phyloP scores from a whole-genome alignment of 2,113 vertebrate genomes.

The Lutjanus erythropterus region DNA sequence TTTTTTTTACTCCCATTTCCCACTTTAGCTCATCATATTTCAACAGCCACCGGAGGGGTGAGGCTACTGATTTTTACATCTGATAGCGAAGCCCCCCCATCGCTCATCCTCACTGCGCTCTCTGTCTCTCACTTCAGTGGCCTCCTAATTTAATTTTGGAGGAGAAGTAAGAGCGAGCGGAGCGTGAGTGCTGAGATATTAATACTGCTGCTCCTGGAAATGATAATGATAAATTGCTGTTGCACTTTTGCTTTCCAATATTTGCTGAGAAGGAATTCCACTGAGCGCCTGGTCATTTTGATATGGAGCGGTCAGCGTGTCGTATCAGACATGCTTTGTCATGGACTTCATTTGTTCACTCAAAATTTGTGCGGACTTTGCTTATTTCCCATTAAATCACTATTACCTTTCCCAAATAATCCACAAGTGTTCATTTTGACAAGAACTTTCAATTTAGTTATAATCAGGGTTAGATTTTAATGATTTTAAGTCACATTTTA shows the following conservation, averaged over 20 bases:
- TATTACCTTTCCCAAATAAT: neutral
- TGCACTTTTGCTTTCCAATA: slow-evolving; percentile 56
- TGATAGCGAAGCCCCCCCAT: slow-evolving; percentile 72
- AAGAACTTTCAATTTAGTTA: no score
- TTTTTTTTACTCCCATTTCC: slow-evolving; percentile 61
- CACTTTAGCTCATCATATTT: slow-evolving; percentile 78
- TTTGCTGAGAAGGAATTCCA: slow-evolving; percentile 45
- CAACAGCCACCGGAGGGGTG: slow-evolving; percentile 64
- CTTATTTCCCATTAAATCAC: neutral
- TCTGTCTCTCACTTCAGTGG: slow-evolving; percentile 70
- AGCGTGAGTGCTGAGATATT: slow-evolving; percentile 71
- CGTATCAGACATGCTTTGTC: slow-evolving; percentile 33
- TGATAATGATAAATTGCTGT: slow-evolving; percentile 70
- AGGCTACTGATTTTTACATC: slow-evolving; percentile 74
- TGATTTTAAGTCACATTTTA: no score
- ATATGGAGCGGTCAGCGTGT: slow-evolving; percentile 22
- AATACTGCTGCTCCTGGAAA: slow-evolving; percentile 69
- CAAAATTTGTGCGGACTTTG: neutral
- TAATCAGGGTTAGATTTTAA: no score
- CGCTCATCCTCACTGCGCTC: slow-evolving; percentile 67
- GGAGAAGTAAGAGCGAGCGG: slow-evolving; percentile 64
- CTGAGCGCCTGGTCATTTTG: slow-evolving; percentile 26
- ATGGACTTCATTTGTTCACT: slow-evolving; percentile 13
- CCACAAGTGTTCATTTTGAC: no score
- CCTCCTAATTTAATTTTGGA: slow-evolving; percentile 77